Conservation (phyloP, 1,140 invertebrate species). For the Leguminivora glycinivorella region DNA sequence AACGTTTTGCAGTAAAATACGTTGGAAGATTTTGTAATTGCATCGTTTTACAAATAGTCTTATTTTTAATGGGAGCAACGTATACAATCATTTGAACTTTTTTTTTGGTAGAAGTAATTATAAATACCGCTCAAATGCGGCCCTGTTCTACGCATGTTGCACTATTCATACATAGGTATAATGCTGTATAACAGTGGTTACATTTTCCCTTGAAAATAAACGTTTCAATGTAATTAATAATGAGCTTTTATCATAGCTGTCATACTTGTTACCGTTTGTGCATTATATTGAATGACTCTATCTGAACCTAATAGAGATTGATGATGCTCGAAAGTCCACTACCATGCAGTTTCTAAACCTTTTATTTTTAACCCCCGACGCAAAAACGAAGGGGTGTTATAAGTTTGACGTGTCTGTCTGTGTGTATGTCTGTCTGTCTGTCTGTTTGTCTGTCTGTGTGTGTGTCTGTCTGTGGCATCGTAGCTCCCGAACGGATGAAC, state of each 20-base stretch:
- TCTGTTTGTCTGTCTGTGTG: too few species aligned
- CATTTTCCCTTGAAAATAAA: slow-evolving; percentile 19
- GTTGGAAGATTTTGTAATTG: too few species aligned
- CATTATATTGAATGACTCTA: neutral
- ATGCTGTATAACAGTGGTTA: slow-evolving; percentile 13
- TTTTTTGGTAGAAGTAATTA: neutral
- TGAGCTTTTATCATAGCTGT: slow-evolving; percentile 26
- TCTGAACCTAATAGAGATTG: neutral
- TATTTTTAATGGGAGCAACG: too few species aligned
- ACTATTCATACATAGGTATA: neutral
- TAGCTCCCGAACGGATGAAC: too few species aligned
- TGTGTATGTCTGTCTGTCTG: too few species aligned
- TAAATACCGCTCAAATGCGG: neutral
- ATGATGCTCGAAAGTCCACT: neutral
- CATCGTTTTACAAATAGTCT: too few species aligned
- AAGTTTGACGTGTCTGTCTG: too few species aligned
- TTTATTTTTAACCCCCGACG: too few species aligned
- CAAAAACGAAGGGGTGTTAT: too few species aligned
- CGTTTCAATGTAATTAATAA: slow-evolving; percentile 25
- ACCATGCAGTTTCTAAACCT: neutral
- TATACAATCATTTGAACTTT: too few species aligned
- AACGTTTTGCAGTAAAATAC: too few species aligned
- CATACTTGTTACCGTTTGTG: slow-evolving; percentile 22
- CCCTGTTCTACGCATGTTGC: neutral
- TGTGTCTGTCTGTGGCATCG: too few species aligned